Evolutionary conservation across 2,113 vertebrate species (phyloP).

Genomic region (Labeo catla): DNA sequence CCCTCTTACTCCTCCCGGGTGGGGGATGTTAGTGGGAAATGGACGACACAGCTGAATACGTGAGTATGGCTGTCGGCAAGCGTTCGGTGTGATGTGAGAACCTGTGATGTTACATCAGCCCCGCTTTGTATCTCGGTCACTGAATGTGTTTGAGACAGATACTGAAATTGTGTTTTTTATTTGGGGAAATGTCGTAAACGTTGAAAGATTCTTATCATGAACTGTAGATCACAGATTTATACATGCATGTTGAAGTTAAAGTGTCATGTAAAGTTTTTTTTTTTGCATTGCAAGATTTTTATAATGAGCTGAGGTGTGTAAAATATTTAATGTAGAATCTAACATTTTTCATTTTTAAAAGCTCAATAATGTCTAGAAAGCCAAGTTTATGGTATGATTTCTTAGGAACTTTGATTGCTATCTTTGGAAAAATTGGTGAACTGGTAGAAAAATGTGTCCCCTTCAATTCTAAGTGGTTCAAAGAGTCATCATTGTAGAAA

Average conservation of each 20-base stretch:
- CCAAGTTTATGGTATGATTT: neutral
- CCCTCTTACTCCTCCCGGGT: conserved; percentile 75
- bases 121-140: neutral
- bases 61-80: conserved; percentile 77
- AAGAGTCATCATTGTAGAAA: neutral
- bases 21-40: conserved; percentile 92
- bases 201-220: neutral
- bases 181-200: neutral
- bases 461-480: neutral
- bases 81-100: conserved; percentile 53
- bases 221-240: neutral
- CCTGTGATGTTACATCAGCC: conserved; percentile 73
- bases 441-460: neutral
- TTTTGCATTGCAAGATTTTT: neutral
- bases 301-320: neutral
- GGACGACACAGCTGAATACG: conserved; percentile 97
- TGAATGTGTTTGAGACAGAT: neutral
- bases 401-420: neutral
- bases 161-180: neutral
- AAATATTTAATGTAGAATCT: neutral
- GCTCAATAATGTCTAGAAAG: too few species aligned
- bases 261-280: neutral
- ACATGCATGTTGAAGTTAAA: neutral
- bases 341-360: neutral
- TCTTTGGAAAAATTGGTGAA: neutral